Percentiles rank a stretch among this genome's conserved stretches.
Conservation (phyloP, 2,113 vertebrate species). For the Prietella phreatophila region DNA sequence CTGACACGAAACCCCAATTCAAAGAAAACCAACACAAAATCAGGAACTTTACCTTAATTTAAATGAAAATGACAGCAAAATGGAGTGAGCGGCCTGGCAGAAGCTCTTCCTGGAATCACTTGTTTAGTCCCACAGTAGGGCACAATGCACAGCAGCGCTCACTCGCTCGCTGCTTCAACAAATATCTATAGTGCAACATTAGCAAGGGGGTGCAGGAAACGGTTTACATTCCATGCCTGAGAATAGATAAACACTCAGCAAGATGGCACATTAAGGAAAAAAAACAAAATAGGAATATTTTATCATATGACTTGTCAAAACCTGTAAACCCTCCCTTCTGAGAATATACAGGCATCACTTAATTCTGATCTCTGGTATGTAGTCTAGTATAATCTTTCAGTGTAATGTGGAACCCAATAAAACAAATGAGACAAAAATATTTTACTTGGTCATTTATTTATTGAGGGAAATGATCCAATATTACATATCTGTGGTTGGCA, state of each 20-base stretch:
- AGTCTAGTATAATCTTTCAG: neutral
- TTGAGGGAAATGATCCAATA: too few species aligned
- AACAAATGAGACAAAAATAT: too few species aligned
- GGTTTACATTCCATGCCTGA: slow-evolving; percentile 9
- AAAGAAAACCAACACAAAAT: slow-evolving; percentile 27
- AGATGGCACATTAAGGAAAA: slow-evolving; percentile 15
- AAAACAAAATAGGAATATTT: slow-evolving; percentile 9
- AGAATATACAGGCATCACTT: neutral
- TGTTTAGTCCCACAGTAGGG: neutral
- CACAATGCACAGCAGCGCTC: neutral
- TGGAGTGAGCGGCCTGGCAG: neutral
- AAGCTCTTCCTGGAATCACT: neutral
- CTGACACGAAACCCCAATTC: slow-evolving; percentile 4
- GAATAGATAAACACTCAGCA: slow-evolving; percentile 29
- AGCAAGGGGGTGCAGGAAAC: neutral
- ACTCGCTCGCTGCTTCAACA: neutral
- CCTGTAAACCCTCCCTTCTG: neutral
- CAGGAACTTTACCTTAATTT: neutral
- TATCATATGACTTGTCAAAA: neutral
- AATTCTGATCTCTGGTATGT: neutral
- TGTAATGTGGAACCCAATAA: neutral
- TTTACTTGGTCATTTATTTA: too few species aligned
- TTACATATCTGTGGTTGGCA: too few species aligned
- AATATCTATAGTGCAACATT: neutral
- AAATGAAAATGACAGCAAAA: slow-evolving; percentile 1